phyloP scores from a whole-genome alignment of 2,797 vertebrate species.

The Phataginus tetradactyla region DNA sequence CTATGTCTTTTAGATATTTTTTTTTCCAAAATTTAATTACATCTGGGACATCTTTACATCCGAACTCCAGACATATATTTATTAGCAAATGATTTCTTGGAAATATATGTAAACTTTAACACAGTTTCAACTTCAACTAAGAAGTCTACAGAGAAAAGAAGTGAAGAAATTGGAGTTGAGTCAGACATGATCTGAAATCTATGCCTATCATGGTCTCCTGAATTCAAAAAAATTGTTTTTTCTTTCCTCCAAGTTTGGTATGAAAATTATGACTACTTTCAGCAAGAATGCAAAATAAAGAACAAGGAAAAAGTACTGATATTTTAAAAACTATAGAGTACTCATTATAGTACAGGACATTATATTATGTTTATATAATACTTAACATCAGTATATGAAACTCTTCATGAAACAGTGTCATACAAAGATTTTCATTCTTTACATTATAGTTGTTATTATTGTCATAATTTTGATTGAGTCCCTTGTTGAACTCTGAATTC shows the following conservation, averaged over 20 bases:
- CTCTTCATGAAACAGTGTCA: constrained; percentile 39
- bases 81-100: constrained; percentile 30
- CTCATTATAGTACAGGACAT: constrained; percentile 32
- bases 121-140: background rate
- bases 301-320: constrained; percentile 33
- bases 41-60: background rate
- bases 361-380: constrained; percentile 48
- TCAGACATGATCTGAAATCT: background rate
- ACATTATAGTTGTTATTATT: constrained; percentile 59
- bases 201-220: background rate
- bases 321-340: background rate
- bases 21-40: constrained; percentile 43
- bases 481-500: constrained; percentile 78
- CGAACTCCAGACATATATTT: background rate
- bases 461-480: constrained; percentile 64
- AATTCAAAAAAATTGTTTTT: background rate
- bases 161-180: background rate
- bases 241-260: constrained; percentile 14
- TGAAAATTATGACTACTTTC: constrained; percentile 32
- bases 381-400: constrained; percentile 34
- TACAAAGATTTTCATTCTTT: constrained; percentile 55
- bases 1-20: background rate
- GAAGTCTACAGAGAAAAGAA: background rate
- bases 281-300: constrained; percentile 34
- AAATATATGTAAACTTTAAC: constrained; percentile 1